A percentile compares a stretch with the other conserved stretches of the same genome.
phyloP scores from a whole-genome alignment of 2,113 vertebrate genomes.

The Galeopterus variegatus region DNA sequence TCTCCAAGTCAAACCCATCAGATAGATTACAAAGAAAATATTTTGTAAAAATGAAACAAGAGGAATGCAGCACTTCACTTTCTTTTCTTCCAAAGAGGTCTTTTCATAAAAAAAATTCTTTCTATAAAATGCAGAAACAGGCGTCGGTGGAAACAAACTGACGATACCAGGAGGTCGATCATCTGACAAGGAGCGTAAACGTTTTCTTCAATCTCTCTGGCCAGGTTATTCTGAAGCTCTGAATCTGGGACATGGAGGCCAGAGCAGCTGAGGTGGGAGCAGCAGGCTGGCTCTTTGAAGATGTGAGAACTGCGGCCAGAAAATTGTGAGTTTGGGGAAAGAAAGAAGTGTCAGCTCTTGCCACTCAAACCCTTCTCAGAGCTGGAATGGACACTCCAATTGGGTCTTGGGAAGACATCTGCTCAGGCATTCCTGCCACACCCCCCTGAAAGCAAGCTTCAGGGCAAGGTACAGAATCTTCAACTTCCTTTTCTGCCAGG shows the following conservation, averaged over 20 bases:
- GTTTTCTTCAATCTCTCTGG: neutral
- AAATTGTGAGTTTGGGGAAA: neutral
- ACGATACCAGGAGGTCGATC: neutral
- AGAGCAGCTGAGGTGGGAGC: neutral
- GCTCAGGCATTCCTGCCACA: neutral
- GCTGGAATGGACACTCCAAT: neutral
- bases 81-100: slow-evolving; percentile 64
- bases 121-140: slow-evolving; percentile 58
- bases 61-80: slow-evolving; percentile 68
- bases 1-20: slow-evolving; percentile 56
- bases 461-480: neutral
- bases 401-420: neutral
- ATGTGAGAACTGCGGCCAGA: neutral
- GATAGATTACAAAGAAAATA: slow-evolving; percentile 81
- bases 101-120: slow-evolving; percentile 57
- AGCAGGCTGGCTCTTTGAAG: neutral
- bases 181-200: neutral
- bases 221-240: slow-evolving; percentile 53
- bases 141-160: slow-evolving; percentile 33
- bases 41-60: slow-evolving; percentile 66
- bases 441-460: neutral
- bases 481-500: neutral
- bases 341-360: neutral
- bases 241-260: slow-evolving; percentile 3
- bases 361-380: neutral